Percentiles rank a stretch among this genome's conserved stretches.
These are phyloP conservation scores for Chiloscyllium plagiosum DNA, from an alignment of 2,113 vertebrate genomes.

Conservation along the genomic window DNA sequence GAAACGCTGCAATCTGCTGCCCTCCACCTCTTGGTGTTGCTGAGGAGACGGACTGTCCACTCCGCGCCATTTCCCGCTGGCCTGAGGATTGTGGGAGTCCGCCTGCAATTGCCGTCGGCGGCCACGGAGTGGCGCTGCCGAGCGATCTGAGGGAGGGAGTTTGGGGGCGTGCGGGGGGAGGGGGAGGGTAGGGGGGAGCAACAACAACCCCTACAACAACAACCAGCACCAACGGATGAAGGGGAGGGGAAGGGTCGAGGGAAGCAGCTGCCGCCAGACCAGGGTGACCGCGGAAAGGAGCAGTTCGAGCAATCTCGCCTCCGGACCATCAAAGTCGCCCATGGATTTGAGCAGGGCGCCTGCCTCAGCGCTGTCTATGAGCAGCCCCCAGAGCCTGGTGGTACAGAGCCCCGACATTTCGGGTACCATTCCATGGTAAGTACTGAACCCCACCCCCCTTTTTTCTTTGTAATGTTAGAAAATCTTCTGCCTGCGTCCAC, in stretches of 20 bases:
- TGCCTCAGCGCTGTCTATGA: not conserved
- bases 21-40: not conserved
- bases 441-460: not conserved
- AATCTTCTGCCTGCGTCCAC: too few species aligned
- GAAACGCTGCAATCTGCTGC: not conserved
- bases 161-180: too few species aligned
- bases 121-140: not conserved
- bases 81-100: conserved; percentile 12
- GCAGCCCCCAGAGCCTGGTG: not conserved
- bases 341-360: not conserved
- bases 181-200: too few species aligned
- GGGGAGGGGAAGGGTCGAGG: too few species aligned
- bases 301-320: not conserved
- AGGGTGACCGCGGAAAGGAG: not conserved
- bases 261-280: too few species aligned
- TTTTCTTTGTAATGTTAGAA: too few species aligned
- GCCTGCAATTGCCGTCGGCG: not conserved
- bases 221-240: too few species aligned
- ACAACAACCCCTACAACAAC: too few species aligned
- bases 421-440: not conserved
- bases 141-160: not conserved
- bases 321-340: not conserved
- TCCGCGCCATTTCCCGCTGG: not conserved
- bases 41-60: not conserved
- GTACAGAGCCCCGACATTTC: not conserved